Base-by-base conservation (phyloP, 2,113 vertebrate species). In the Leptobrachium ailaonicum region DNA sequence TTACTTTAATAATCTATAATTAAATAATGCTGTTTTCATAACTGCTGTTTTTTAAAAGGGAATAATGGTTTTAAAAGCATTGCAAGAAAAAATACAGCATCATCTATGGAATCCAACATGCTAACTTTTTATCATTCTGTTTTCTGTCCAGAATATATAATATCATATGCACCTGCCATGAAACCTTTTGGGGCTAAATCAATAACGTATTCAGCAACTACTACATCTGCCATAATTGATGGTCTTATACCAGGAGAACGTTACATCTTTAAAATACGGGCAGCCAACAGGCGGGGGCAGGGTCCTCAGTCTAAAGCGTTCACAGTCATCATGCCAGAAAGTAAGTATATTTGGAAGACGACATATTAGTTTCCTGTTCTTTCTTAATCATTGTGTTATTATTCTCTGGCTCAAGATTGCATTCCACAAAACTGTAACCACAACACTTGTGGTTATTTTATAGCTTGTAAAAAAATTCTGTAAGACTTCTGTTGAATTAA, bases 231-330 rank as follows among this genome's bases (percentile, higher is more conserved):
- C 86, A 93, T 93, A 50, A 89, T 99, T 84, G 96, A 98, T 2
- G 95, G 94, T 72, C 93, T 99, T 73, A 94, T 93, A 83, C 95
- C 96, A 0, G 96, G 98, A 41, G 96, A 98, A 47, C 95, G 96
- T 70, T 99, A 98, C 87, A 93, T 99, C 89, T 99, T 99, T 89
- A 99, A 98, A 91, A 96, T 99, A 41, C 94, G 94, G 82, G 97
- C 95, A 40, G 93, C 95, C 77, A 99, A 99, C 92, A 91, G 97
- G 81, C 95, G 93, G 83, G 98, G 98, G 79, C 93, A 92, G 50
- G 97, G 98, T 82, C 98, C 98, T 82, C 96, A 96, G 85, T 98
- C 95, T 86, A 99, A 99, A 89, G 93, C 92, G 86, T 95, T 96
- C 90, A 93, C 94, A 82, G 93, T 99, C 0, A 89, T 83, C 83